A percentile compares a stretch with the other conserved stretches of the same genome.
Conservation (phyloP, 2,113 vertebrate species). For the Tragelaphus strepsiceros region DNA sequence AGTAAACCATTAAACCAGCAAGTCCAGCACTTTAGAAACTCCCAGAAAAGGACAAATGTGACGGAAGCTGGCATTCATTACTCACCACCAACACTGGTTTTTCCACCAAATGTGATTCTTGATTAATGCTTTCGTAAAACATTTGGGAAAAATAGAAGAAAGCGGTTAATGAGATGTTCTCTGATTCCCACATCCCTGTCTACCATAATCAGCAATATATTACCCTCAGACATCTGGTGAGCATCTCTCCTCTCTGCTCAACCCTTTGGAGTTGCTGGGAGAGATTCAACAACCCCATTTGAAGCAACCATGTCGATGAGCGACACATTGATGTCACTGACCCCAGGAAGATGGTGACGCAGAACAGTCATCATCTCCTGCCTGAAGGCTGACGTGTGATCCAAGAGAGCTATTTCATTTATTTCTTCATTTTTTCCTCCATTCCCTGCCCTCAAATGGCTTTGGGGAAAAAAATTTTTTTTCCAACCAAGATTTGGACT, state of each 20-base stretch:
- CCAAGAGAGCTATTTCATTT: not conserved
- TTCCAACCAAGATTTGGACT: not conserved
- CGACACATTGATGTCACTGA: not conserved
- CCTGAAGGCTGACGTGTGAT: not conserved
- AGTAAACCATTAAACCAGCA: not conserved
- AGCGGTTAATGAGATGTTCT: not conserved
- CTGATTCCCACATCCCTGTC: not conserved
- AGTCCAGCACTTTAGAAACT: not conserved
- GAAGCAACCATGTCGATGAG: not conserved
- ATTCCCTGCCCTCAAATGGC: not conserved
- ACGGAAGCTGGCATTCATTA: conserved; percentile 24
- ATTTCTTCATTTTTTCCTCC: conserved; percentile 25
- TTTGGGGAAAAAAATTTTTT: not conserved
- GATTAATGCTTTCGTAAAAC: conserved; percentile 41
- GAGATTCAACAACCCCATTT: not conserved
- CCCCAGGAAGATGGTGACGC: not conserved
- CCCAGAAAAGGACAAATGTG: conserved; percentile 42
- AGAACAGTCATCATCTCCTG: not conserved
- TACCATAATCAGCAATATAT: not conserved
- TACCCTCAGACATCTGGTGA: not conserved
- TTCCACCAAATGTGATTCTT: conserved; percentile 44
- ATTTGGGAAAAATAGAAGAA: conserved; percentile 27
- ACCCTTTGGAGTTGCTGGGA: not conserved
- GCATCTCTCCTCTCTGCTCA: not conserved
- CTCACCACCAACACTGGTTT: conserved; percentile 62